These are phyloP conservation scores for Halichoerus grypus DNA, from an alignment of 2,113 vertebrate genomes.

Conservation along the genomic window DNA sequence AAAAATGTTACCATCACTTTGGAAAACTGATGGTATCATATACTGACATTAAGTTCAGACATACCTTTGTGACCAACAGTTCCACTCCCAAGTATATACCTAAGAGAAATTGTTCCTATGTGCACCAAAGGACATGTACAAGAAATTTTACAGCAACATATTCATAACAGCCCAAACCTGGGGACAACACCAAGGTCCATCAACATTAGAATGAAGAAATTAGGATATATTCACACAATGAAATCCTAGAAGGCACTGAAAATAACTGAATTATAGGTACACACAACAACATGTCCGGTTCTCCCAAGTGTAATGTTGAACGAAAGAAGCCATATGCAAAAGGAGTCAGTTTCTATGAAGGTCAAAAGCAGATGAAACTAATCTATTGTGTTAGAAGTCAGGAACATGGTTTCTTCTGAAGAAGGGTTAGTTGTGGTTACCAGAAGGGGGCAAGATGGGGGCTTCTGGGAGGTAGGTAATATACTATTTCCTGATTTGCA, in stretches of 20 bases:
- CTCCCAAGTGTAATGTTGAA: not conserved
- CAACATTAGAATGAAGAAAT: not conserved
- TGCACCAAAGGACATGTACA: not conserved
- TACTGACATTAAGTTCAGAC: not conserved
- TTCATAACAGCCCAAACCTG: not conserved
- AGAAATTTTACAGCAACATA: not conserved
- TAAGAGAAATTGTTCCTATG: not conserved
- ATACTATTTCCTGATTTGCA: not conserved
- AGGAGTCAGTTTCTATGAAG: not conserved
- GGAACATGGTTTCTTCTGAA: not conserved
- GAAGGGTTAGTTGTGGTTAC: not conserved
- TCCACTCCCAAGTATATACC: not conserved
- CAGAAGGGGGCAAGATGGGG: not conserved
- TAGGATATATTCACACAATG: not conserved
- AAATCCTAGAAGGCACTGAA: not conserved
- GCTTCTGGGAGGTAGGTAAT: not conserved
- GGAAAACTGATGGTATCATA: not conserved
- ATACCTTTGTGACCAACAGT: not conserved
- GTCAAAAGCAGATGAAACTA: not conserved
- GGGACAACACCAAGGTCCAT: not conserved
- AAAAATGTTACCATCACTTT: not conserved
- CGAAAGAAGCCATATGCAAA: constrained; percentile 22
- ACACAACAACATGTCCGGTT: not conserved
- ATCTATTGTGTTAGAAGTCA: not conserved
- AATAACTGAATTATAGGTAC: not conserved